Conservation (phyloP, 1,140 invertebrate species). For the Euwallacea similis region DNA sequence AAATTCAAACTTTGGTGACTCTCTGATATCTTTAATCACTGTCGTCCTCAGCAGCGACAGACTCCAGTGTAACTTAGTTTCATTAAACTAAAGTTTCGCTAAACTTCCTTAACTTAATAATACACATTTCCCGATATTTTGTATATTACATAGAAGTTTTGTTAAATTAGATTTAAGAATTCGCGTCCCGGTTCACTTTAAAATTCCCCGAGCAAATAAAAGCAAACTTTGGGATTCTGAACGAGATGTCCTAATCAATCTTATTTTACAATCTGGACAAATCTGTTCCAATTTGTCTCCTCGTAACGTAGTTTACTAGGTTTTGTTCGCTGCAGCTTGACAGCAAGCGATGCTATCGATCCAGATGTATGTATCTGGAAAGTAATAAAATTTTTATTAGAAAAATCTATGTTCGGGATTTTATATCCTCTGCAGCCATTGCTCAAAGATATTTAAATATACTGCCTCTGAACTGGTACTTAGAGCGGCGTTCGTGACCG, state of each 20-base stretch:
- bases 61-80: no score
- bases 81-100: no score
- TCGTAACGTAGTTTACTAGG: not conserved
- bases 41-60: no score
- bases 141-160: no score
- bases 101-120: no score
- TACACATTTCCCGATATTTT: no score
- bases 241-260: constrained; percentile 1
- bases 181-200: no score
- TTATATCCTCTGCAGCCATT: not conserved
- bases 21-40: no score
- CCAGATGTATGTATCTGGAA: not conserved
- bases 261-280: not conserved
- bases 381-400: not conserved
- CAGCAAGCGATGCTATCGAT: not conserved
- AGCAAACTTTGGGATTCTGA: not conserved
- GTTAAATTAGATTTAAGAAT: not conserved
- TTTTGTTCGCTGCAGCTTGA: not conserved
- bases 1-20: no score
- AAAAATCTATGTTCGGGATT: not conserved
- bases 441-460: not conserved
- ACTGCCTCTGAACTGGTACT: not conserved
- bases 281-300: not conserved
- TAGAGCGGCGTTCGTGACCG: not conserved
- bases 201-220: no score